Evolutionary conservation across 2,797 vertebrate species (phyloP), one percentile per base, ranked within the genome.

Genomic region (Muraenolepis orangiensis): DNA sequence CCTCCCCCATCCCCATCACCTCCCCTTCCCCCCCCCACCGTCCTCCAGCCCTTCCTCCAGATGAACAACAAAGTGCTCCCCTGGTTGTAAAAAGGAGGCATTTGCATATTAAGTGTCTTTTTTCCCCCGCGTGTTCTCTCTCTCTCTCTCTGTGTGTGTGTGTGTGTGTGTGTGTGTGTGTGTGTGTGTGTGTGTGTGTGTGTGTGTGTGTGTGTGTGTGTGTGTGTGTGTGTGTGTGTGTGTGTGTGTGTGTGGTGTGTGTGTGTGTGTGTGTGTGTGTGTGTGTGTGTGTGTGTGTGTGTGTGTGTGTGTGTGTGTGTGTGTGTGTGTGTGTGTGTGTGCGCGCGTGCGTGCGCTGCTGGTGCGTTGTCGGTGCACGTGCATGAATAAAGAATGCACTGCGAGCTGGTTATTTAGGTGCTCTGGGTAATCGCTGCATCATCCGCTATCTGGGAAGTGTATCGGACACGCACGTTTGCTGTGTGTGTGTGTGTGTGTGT

Each of bases 51-150:
- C 61, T 74, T 68, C 73, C 67, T 80, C 77, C 81, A 80, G 66
- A 82, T 75, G 76, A 89, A 84, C 85, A 51, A 18, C 87, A 74
- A 73, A 85, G 72, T 40, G 67, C 78, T 79, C 75, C 85, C 81
- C 80, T 79, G 82, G 84, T 81, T 89, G 86, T 82, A 57, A 71
- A 84, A 86, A 85, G 78, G 80, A 70, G 16, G 26, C n/a, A 88
- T 91, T 89, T 89, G 86, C 85, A 89, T 90, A 85, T 89, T 87
- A 89, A 87, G 86, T 89, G 85, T 87, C 80, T 90, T 81, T 84
- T 18, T 40, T 69, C 61, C 73, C 40, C 14, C 6, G 38, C n/a
- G 40, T 51, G 66, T n/a, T n/a, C n/a, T n/a, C n/a, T n/a, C n/a
- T n/a, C n/a, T n/a, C n/a, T n/a, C n/a, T n/a, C n/a, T n/a, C n/a